A percentile compares a stretch with the other conserved stretches of the same genome.
phyloP scores from a whole-genome alignment of 1,140 invertebrate species.

The Samia ricini region DNA sequence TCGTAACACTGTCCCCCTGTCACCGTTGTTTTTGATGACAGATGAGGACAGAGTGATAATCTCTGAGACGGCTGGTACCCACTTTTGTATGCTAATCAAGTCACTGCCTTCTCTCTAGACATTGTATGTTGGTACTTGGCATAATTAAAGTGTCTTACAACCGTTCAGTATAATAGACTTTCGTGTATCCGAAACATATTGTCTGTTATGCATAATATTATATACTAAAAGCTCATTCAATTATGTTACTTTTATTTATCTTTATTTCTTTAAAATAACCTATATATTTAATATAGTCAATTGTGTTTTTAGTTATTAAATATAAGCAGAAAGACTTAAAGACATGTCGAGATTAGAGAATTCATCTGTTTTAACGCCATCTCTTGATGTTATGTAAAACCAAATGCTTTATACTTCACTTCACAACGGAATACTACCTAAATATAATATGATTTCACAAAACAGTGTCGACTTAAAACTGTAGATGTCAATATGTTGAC shows the following conservation, averaged over 20 bases:
- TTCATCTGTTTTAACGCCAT: too few relatives aligned
- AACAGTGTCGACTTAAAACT: too few relatives aligned
- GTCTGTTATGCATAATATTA: background rate
- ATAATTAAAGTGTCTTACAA: constrained; percentile 24
- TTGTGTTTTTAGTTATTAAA: too few relatives aligned
- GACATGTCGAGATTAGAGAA: too few relatives aligned
- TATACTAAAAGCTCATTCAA: background rate
- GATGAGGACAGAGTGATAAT: background rate
- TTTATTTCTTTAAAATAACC: background rate
- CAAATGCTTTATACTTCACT: too few relatives aligned
- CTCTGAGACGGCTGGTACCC: background rate
- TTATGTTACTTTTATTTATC: background rate
- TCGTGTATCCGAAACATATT: background rate
- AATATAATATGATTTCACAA: too few relatives aligned
- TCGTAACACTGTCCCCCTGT: background rate
- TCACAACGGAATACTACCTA: too few relatives aligned
- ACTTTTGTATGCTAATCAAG: constrained; percentile 10
- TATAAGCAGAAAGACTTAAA: too few relatives aligned
- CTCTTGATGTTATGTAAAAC: too few relatives aligned
- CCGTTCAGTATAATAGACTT: background rate
- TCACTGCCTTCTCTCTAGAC: constrained; percentile 3
- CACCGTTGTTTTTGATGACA: constrained; percentile 8
- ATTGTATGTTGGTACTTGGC: constrained; percentile 9
- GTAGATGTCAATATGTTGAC: too few relatives aligned
- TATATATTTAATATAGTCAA: too few relatives aligned